Base-by-base conservation (phyloP, 2,888 invertebrate species). In the Phengaris alcon region DNA sequence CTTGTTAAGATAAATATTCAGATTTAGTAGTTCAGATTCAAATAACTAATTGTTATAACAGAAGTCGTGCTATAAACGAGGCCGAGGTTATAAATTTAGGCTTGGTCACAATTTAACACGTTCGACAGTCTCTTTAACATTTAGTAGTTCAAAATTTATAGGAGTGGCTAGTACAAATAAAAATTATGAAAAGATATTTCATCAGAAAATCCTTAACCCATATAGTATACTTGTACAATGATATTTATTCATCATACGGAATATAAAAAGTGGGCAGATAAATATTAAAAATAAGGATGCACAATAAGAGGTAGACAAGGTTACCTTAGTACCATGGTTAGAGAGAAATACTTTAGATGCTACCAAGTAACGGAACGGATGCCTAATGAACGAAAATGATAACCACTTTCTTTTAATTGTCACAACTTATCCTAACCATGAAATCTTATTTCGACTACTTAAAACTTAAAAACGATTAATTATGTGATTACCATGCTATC, bases 401-500 rank as follows among this genome's bases (percentile, higher is more conserved):
- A 52, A 12, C 13, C 35, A 64, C 10, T 44, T 35, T 12, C 35
- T 64, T 59, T 64, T 64, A 64, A 64, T 64, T 13, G 13, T 44
- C 64, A 6, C 64, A 13, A 64, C 6, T 64, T 64, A 22, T 7
- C 35, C 52, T 9, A 52, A 52, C 79, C 82, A 82, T 85, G 78
- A 86, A 87, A 85, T 84, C 83, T 84, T 81, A 82, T 84, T 84
- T 83, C 81, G 83, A 81, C 83, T 82, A 82, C 86, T 85, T 85
- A 83, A 54, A 12, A 46, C 22, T 54, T 44, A 35, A 54, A 35
- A 89, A 88, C 88, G 88, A 93, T 90, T 90, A 91, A 92, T 91
- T 90, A 90, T 87, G 85, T 84, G 87, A 91, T 92, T 91, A 91
- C 89, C 87, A 88, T 85, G 90, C 82, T 82, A 88, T 92, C 89